These are phyloP conservation scores for Meloidogyne hapla DNA, from an alignment of 1,140 invertebrate species.

Conservation along the genomic window DNA sequence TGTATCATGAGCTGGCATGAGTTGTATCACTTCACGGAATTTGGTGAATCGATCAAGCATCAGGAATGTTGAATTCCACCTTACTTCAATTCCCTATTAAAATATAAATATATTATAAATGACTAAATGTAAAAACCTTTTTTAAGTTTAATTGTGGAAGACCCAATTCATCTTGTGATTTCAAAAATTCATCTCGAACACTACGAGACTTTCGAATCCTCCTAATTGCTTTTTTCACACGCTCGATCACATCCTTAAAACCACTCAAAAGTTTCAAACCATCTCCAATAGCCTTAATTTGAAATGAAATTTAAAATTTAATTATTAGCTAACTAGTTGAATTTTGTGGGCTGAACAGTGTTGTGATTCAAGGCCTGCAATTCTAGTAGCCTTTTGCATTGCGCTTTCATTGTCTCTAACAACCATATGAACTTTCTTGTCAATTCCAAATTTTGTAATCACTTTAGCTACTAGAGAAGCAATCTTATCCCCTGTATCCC, in stretches of 20 bases:
- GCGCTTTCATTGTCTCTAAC: background rate
- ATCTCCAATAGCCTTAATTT: background rate
- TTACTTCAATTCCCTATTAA: conserved; percentile 10
- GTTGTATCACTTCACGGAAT: background rate
- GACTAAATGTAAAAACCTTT: background rate
- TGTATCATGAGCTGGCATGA: background rate
- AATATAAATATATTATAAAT: background rate
- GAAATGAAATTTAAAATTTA: conserved; percentile 1
- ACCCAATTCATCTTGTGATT: background rate
- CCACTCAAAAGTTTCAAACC: conserved; percentile 1
- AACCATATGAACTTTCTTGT: background rate
- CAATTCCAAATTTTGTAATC: too few species aligned
- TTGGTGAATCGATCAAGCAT: background rate
- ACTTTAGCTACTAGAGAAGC: background rate
- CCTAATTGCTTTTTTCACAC: conserved; percentile 1
- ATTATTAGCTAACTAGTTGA: background rate
- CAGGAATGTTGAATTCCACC: background rate
- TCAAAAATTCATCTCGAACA: background rate
- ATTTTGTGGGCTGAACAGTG: conserved; percentile 1
- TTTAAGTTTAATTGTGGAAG: background rate
- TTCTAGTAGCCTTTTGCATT: background rate
- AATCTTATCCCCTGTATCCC: background rate
- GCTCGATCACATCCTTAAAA: background rate
- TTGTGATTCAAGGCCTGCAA: conserved; percentile 1
- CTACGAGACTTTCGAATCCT: background rate